Conservation (phyloP, 1,140 invertebrate species). For the Trypoxylus dichotomus region DNA sequence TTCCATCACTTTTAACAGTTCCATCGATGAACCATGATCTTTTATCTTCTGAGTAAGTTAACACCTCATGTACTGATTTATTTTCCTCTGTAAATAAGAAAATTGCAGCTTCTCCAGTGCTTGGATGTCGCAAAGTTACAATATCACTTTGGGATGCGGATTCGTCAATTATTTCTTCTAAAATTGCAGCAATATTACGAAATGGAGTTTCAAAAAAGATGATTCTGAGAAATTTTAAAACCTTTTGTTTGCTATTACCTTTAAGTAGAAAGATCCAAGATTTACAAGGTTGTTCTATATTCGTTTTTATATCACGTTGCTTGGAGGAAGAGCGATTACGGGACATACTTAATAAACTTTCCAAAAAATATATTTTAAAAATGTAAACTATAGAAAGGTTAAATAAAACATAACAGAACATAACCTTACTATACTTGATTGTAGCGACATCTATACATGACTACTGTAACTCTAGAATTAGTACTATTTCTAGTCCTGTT, state of each 20-base stretch:
- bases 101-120: constrained; percentile 61
- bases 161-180: constrained; percentile 55
- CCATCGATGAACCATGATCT: constrained; percentile 73
- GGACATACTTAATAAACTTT: constrained; percentile 53
- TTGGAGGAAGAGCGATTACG: constrained; percentile 58
- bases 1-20: constrained; percentile 74
- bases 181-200: constrained; percentile 35
- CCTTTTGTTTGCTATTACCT: constrained; percentile 54
- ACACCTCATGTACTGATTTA: constrained; percentile 64
- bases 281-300: constrained; percentile 54
- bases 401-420: no score
- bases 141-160: constrained; percentile 63
- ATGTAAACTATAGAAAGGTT: no score
- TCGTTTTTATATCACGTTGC: constrained; percentile 60
- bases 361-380: neutral
- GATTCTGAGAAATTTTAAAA: neutral
- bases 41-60: constrained; percentile 67
- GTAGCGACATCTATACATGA: no score
- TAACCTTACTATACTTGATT: no score
- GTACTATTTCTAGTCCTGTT: no score
- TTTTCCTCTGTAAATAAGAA: constrained; percentile 63
- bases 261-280: constrained; percentile 69
- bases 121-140: constrained; percentile 71
- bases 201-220: neutral
- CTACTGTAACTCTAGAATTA: no score